phyloP scores from a whole-genome alignment of 2,113 vertebrate species.

The Aspidoscelis tigris region DNA sequence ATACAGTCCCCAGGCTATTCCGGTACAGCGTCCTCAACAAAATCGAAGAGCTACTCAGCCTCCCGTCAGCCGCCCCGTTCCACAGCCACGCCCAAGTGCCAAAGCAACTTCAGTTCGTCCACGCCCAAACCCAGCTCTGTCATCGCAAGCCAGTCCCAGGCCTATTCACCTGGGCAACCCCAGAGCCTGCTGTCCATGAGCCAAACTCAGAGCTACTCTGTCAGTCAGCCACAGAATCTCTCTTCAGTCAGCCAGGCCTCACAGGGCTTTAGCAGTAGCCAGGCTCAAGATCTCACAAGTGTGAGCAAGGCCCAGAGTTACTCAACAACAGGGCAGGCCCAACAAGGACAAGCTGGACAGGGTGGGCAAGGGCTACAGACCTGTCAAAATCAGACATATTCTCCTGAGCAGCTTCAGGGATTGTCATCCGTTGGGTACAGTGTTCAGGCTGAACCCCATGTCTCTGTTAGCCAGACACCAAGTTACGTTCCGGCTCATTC shows the following conservation, averaged over 20 bases:
- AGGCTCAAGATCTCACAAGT: slow-evolving; percentile 83
- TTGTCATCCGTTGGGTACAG: slow-evolving; percentile 76
- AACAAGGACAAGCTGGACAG: slow-evolving; percentile 74
- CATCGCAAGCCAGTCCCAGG: slow-evolving; percentile 83
- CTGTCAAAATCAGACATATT: slow-evolving; percentile 73
- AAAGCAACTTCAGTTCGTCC: slow-evolving; percentile 76
- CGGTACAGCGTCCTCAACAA: slow-evolving; percentile 60
- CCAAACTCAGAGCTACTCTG: slow-evolving; percentile 50
- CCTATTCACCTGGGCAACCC: slow-evolving; percentile 84
- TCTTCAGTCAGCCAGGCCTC: slow-evolving; percentile 72
- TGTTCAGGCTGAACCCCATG: slow-evolving; percentile 80
- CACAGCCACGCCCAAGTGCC: slow-evolving; percentile 81
- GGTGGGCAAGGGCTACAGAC: slow-evolving; percentile 69
- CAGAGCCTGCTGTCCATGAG: slow-evolving; percentile 64
- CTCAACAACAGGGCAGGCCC: slow-evolving; percentile 64
- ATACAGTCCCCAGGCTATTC: slow-evolving; percentile 86
- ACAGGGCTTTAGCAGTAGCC: slow-evolving; percentile 83
- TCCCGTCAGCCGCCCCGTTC: slow-evolving; percentile 75
- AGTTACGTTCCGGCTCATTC: slow-evolving; percentile 74
- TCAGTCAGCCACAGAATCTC: slow-evolving; percentile 65
- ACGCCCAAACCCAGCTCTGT: slow-evolving; percentile 85
- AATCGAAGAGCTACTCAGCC: slow-evolving; percentile 66
- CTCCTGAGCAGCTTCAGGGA: slow-evolving; percentile 77
- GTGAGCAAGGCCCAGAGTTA: slow-evolving; percentile 60
- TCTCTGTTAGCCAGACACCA: slow-evolving; percentile 48